phyloP scores from a whole-genome alignment of 2,888 invertebrate species.

The Noctua fimbriata region DNA sequence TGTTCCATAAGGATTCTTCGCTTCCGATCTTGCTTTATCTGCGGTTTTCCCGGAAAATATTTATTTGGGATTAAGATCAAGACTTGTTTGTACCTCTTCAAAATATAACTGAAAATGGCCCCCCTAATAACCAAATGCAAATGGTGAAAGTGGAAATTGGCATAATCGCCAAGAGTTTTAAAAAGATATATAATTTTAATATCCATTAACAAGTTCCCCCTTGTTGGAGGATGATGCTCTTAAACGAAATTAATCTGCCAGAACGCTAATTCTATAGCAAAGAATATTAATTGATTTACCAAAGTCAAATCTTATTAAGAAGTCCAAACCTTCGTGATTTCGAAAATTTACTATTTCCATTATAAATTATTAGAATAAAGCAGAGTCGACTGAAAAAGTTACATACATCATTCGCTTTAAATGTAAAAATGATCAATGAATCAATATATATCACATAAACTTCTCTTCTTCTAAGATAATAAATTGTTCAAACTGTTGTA shows the following conservation, averaged over 20 bases:
- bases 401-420: neutral
- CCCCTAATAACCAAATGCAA: neutral
- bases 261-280: neutral
- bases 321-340: neutral
- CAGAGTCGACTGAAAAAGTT: neutral
- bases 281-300: slow-evolving; percentile 12
- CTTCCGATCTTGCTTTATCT: slow-evolving; percentile 8
- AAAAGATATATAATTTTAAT: neutral
- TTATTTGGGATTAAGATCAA: neutral
- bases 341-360: neutral
- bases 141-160: neutral
- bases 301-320: slow-evolving; percentile 12
- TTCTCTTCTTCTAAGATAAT: no score
- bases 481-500: no score
- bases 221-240: slow-evolving; percentile 8
- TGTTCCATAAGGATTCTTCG: slow-evolving; percentile 12
- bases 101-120: neutral
- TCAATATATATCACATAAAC: no score
- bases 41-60: neutral
- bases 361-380: neutral
- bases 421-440: no score
- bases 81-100: neutral
- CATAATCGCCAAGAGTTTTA: slow-evolving; percentile 5
- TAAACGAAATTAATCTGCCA: slow-evolving; percentile 17
- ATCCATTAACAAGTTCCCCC: neutral